These are phyloP conservation scores for Ancistrus triradiatus DNA, from an alignment of 2,113 vertebrate genomes.

Conservation along the genomic window DNA sequence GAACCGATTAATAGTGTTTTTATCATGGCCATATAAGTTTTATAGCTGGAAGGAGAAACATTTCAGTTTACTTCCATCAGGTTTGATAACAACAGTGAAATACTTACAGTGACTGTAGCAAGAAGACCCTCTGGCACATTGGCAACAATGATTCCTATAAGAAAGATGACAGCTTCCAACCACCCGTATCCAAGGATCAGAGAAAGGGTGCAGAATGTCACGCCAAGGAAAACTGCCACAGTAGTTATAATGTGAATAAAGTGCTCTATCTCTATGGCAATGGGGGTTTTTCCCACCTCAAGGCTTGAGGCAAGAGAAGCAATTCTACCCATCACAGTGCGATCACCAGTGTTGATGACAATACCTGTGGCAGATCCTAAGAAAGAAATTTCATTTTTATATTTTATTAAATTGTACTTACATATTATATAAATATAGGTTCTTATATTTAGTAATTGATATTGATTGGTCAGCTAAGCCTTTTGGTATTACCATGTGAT, in stretches of 20 bases:
- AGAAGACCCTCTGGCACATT: constrained; percentile 85
- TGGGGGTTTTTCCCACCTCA: constrained; percentile 82
- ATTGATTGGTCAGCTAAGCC: too few relatives aligned
- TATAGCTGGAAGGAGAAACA: background rate
- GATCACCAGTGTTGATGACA: constrained; percentile 86
- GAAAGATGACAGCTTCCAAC: constrained; percentile 93
- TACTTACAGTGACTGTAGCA: constrained; percentile 81
- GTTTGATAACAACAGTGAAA: background rate
- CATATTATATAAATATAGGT: too few relatives aligned
- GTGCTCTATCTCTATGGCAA: constrained; percentile 90
- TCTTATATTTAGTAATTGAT: too few relatives aligned
- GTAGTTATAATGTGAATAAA: constrained; percentile 94
- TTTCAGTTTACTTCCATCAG: background rate
- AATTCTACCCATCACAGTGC: constrained; percentile 90
- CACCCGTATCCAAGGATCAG: constrained; percentile 90
- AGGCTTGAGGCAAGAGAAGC: constrained; percentile 86
- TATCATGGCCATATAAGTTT: background rate
- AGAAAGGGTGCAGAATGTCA: constrained; percentile 90
- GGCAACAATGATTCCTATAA: constrained; percentile 94
- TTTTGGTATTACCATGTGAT: too few relatives aligned
- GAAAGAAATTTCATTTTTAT: too few relatives aligned
- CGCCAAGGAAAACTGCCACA: constrained; percentile 87
- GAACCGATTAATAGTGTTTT: background rate
- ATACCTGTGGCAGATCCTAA: constrained; percentile 81
- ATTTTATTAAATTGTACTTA: too few relatives aligned